Percentiles rank a stretch among this genome's conserved stretches.
phyloP scores from a whole-genome alignment of 1,140 invertebrate species.

The Tribolium madens region DNA sequence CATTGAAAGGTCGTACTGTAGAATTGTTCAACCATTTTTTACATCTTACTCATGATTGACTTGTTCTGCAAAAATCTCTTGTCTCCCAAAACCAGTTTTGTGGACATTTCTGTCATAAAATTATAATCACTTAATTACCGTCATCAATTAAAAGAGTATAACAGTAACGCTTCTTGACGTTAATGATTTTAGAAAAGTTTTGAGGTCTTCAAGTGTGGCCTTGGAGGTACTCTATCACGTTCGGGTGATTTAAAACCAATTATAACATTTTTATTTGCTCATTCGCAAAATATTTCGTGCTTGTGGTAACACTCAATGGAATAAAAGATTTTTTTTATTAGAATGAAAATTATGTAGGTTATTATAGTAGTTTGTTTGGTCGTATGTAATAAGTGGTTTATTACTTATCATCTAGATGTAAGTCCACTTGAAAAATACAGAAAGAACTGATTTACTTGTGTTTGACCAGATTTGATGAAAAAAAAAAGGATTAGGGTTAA shows the following conservation, averaged over 20 bases:
- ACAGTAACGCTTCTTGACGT: background rate
- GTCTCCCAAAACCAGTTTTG: background rate
- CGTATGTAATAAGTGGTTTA: no score
- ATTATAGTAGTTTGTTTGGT: no score
- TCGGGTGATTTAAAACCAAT: background rate
- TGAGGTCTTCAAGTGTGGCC: background rate
- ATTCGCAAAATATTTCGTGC: background rate
- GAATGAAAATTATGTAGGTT: no score
- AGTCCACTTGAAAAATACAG: background rate
- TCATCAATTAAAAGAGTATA: slow-evolving; percentile 1
- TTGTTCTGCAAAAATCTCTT: background rate
- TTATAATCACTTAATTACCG: slow-evolving; percentile 10
- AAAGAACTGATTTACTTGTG: background rate
- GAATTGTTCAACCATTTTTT: background rate
- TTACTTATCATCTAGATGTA: background rate
- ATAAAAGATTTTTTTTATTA: background rate
- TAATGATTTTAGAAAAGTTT: background rate
- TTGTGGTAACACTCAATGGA: background rate
- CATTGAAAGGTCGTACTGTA: background rate
- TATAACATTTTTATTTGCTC: background rate
- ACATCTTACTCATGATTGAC: background rate
- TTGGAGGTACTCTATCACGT: background rate
- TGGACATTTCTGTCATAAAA: background rate
- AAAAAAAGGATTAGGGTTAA: background rate
- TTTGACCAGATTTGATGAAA: background rate